These are phyloP conservation scores for Microcaecilia unicolor DNA, from an alignment of 2,797 vertebrate species.

Conservation along the genomic window DNA sequence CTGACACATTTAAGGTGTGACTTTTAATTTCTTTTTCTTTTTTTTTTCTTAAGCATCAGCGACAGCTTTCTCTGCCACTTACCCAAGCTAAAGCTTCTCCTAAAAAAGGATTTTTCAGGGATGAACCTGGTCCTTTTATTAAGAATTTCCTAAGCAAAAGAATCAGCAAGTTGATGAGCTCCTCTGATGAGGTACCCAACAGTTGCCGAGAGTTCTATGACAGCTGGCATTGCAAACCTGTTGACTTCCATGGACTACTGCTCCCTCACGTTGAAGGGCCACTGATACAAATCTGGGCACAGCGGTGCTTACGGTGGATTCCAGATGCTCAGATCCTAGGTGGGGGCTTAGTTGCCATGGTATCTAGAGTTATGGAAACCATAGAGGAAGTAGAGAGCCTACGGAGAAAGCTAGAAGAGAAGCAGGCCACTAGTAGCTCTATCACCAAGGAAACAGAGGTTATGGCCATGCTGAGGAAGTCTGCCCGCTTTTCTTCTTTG, in stretches of 20 bases:
- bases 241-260: conserved; percentile 68
- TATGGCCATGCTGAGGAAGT: conserved; percentile 32
- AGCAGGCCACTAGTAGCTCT: conserved; percentile 12
- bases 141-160: conserved; percentile 75
- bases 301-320: conserved; percentile 78
- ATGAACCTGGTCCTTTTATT: conserved; percentile 76
- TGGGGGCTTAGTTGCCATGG: conserved; percentile 56
- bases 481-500: conserved; percentile 61
- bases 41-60: conserved; percentile 61
- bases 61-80: conserved; percentile 72
- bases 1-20: too few species aligned
- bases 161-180: conserved; percentile 71
- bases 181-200: conserved; percentile 58
- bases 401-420: conserved; percentile 48
- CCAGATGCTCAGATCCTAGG: conserved; percentile 72
- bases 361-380: conserved; percentile 61
- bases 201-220: conserved; percentile 66
- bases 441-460: conserved; percentile 3
- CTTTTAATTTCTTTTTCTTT: too few species aligned
- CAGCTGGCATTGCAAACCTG: conserved; percentile 62
- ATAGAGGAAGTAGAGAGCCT: conserved; percentile 63
- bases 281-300: conserved; percentile 68
- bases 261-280: conserved; percentile 66
- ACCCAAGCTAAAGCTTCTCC: conserved; percentile 60
- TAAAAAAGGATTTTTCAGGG: conserved; percentile 78